A percentile compares a stretch with the other conserved stretches of the same genome.
Evolutionary conservation across 2,888 invertebrate species (phyloP).

Genomic region (Psylliodes chrysocephalus): DNA sequence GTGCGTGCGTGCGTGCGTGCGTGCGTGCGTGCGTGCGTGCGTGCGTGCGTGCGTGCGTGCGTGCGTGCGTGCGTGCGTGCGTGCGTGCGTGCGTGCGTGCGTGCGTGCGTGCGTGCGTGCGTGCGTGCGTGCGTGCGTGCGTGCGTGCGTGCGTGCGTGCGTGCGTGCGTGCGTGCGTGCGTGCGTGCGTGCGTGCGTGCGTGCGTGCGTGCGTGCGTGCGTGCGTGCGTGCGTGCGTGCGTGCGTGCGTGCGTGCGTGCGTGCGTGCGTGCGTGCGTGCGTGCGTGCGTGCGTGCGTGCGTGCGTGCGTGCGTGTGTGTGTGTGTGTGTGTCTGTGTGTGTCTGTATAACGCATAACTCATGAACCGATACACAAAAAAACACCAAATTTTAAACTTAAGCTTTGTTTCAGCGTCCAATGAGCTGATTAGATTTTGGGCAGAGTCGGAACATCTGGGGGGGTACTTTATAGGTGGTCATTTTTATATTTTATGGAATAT

Average conservation of each 20-base stretch:
- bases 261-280: constrained; percentile 25
- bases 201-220: constrained; percentile 25
- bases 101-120: constrained; percentile 27
- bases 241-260: constrained; percentile 27
- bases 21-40: too few species aligned
- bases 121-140: constrained; percentile 25
- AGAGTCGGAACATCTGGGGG: too few species aligned
- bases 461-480: too few species aligned
- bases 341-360: too few species aligned
- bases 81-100: constrained; percentile 27
- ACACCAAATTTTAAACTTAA: too few species aligned
- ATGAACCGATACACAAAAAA: too few species aligned
- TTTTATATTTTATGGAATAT: too few species aligned
- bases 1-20: too few species aligned
- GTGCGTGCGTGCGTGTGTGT: constrained; percentile 23
- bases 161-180: constrained; percentile 23
- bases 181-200: constrained; percentile 25
- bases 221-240: constrained; percentile 24
- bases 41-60: background rate
- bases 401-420: too few species aligned
- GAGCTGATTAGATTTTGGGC: too few species aligned
- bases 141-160: constrained; percentile 24
- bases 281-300: constrained; percentile 22
- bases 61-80: constrained; percentile 20
- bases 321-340: too few species aligned